Conservation (phyloP, 2,797 vertebrate genomes). For the Parambassis ranga region DNA sequence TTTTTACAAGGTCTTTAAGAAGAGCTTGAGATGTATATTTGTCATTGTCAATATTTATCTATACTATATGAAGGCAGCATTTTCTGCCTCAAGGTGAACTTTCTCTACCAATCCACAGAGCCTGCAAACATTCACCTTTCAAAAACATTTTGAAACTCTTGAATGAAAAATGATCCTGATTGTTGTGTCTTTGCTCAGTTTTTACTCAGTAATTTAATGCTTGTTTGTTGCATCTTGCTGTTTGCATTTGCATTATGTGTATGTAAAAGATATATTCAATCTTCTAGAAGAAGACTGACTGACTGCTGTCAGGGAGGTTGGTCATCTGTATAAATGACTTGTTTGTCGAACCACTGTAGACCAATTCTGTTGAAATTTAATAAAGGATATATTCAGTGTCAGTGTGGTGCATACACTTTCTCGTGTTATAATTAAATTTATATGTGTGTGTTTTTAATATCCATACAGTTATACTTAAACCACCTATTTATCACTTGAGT, state of each 20-base stretch:
- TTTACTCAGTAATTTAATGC: conserved; percentile 51
- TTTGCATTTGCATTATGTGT: conserved; percentile 48
- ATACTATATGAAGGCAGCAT: not conserved
- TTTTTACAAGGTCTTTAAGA: conserved; percentile 1
- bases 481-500: too few relatives aligned
- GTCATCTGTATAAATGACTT: conserved; percentile 59
- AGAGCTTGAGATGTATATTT: not conserved
- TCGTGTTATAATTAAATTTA: not conserved
- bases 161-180: conserved; percentile 4
- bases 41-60: conserved; percentile 21
- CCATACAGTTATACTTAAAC: too few relatives aligned
- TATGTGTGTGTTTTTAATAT: too few relatives aligned
- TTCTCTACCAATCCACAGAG: not conserved
- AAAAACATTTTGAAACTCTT: not conserved
- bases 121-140: not conserved
- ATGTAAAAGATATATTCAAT: conserved; percentile 38
- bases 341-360: conserved; percentile 60
- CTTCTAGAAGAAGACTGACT: conserved; percentile 38
- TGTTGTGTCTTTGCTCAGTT: conserved; percentile 14
- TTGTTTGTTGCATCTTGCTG: conserved; percentile 44
- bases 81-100: not conserved
- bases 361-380: conserved; percentile 51
- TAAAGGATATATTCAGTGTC: conserved; percentile 62
- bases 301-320: conserved; percentile 29
- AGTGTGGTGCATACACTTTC: too few relatives aligned